Conservation (phyloP, 2,113 vertebrate species). For the Neotoma lepida region DNA sequence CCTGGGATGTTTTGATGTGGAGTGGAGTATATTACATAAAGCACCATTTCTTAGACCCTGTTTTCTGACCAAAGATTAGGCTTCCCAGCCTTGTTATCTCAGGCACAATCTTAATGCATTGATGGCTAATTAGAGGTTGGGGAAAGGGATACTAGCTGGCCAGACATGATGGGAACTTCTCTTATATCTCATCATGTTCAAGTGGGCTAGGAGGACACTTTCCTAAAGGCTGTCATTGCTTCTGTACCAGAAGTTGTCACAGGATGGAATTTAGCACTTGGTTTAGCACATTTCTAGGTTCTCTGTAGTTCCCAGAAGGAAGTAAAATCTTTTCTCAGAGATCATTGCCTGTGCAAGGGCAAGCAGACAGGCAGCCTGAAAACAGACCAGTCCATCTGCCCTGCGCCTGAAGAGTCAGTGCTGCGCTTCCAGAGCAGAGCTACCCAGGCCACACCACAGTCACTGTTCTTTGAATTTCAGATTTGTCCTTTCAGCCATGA, state of each 20-base stretch:
- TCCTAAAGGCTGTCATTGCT: conserved; percentile 3
- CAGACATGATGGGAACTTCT: conserved; percentile 19
- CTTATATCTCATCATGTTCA: conserved; percentile 18
- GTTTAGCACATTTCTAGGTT: conserved; percentile 52
- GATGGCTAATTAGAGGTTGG: conserved; percentile 12
- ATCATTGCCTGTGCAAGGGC: not conserved
- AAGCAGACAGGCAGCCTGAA: not conserved
- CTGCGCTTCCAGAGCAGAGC: conserved; percentile 23
- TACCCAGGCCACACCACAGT: conserved; percentile 28
- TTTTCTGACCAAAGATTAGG: conserved; percentile 68
- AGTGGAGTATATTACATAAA: conserved; percentile 55
- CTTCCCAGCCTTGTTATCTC: conserved; percentile 56
- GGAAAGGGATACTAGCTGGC: not conserved
- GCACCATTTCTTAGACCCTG: conserved; percentile 77
- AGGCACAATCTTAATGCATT: conserved; percentile 68
- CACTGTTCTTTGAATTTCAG: conserved; percentile 1
- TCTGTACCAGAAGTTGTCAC: conserved; percentile 55
- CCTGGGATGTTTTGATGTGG: conserved; percentile 33
- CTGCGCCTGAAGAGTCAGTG: not conserved
- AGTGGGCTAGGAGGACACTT: not conserved
- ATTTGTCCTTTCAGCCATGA: conserved; percentile 60
- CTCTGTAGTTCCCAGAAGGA: conserved; percentile 14
- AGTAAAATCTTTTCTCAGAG: not conserved
- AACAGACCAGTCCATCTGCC: not conserved
- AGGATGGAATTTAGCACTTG: conserved; percentile 21